Evolutionary conservation across 2,888 invertebrate species (phyloP), one percentile per base, ranked within the genome.

Genomic region (Sepiola atlantica): DNA sequence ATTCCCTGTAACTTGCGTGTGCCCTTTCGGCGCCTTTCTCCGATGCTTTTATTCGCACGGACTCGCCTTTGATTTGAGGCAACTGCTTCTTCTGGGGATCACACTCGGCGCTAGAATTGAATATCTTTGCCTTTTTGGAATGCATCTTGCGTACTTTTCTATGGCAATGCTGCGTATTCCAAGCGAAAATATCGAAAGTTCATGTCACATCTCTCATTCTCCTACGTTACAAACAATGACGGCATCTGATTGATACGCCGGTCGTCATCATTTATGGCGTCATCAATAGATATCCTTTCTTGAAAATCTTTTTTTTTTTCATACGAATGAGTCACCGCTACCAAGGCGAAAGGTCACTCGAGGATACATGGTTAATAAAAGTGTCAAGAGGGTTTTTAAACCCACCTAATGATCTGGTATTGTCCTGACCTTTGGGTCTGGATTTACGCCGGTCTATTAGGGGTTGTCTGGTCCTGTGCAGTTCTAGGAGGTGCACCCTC

Each of bases 131-230:
- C n/a, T 77, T 77, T 77, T 32, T n/a, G 77, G 77, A 77, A 77
- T 77, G 77, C 77, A 77, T 77, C n/a, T n/a, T 77, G 77, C 77
- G n/a, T 32, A 77, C 77, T 77, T 77, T 77, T 77, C 77, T 77
- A 77, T 77, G 77, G 77, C 77, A 77, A 77, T 77, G 77, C n/a
- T 77, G 77, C 77, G 77, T 77, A n/a, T 77, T 77, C 77, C 77
- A n/a, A 14, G 32, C 45, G 77, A n/a, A 77, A 77, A 77, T 77
- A 32, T 77, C 77, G 77, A 77, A 77, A 77, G n/a, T 77, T 77
- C n/a, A 77, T n/a, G 77, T 77, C n/a, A 77, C 77, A 77, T 77
- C 77, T n/a, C 77, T n/a, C 77, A 77, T 77, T 77, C 77, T 32
- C 77, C 77, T 18, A 77, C n/a, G 77, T 77, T n/a, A 77, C 77